These are phyloP conservation scores for Oreocharis arfaki DNA, from an alignment of 2,113 vertebrate genomes.

Conservation along the genomic window DNA sequence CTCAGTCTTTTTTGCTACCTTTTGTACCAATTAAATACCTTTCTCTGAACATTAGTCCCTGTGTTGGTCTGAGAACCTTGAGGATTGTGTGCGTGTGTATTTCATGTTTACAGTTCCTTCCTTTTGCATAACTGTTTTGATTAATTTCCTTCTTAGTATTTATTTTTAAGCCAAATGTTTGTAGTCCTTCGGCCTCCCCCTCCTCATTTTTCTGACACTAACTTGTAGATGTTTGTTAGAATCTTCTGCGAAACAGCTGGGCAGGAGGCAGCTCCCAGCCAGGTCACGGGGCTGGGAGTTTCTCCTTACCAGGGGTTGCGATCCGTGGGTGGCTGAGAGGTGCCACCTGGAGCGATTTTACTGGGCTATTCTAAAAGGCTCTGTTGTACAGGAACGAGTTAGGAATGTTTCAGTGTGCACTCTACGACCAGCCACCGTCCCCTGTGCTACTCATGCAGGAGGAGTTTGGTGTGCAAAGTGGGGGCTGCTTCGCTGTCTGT, in stretches of 20 bases:
- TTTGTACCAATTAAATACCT: conserved; percentile 80
- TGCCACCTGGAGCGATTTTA: conserved; percentile 15
- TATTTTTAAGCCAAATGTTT: conserved; percentile 82
- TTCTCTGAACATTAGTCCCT: conserved; percentile 73
- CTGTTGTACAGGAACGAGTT: conserved; percentile 1
- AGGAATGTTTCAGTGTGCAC: background rate
- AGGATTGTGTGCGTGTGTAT: conserved; percentile 49
- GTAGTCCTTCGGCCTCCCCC: conserved; percentile 42
- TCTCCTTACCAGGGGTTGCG: conserved; percentile 4
- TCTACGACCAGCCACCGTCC: background rate
- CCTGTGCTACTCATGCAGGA: background rate
- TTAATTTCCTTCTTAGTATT: conserved; percentile 78
- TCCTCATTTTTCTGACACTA: conserved; percentile 67
- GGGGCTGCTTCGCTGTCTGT: background rate
- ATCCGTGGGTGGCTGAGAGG: background rate
- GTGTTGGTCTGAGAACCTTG: conserved; percentile 66
- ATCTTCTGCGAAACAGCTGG: conserved; percentile 61
- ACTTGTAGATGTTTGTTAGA: conserved; percentile 70
- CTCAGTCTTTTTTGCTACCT: conserved; percentile 72
- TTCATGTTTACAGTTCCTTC: conserved; percentile 74
- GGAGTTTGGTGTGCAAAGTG: background rate
- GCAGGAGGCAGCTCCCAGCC: conserved; percentile 35
- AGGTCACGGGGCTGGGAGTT: background rate
- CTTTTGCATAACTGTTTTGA: conserved; percentile 69
- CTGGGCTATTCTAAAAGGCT: conserved; percentile 29